Conservation (phyloP, 2,113 vertebrate genomes). For the Eublepharis macularius region DNA sequence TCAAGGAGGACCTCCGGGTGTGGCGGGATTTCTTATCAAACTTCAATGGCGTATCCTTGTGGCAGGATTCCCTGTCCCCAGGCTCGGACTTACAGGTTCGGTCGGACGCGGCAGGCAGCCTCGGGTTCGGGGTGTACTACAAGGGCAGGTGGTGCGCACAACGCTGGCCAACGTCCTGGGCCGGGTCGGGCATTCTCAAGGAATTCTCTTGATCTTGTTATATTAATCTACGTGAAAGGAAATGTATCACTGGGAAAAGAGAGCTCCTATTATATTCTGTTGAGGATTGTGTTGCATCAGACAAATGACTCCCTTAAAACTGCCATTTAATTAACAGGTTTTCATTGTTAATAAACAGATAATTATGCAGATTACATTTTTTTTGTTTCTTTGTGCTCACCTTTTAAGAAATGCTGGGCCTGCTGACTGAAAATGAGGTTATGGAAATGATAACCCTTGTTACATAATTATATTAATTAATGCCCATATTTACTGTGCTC, state of each 20-base stretch:
- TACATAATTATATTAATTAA: neutral
- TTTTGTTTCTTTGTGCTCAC: constrained; percentile 3
- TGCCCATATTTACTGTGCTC: neutral
- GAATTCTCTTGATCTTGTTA: constrained; percentile 4
- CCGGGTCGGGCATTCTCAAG: no score
- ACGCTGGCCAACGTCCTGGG: no score
- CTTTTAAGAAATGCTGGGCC: neutral
- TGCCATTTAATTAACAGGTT: constrained; percentile 2
- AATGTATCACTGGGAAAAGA: neutral
- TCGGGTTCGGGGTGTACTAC: no score
- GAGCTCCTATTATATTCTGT: neutral
- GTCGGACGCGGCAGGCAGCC: no score
- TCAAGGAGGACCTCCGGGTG: no score
- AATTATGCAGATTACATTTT: neutral
- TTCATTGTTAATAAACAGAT: constrained; percentile 18
- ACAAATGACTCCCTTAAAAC: neutral
- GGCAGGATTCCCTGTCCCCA: no score
- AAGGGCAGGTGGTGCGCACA: no score
- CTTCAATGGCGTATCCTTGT: no score
- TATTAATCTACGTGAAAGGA: neutral
- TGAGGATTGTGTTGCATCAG: neutral
- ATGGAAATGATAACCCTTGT: neutral
- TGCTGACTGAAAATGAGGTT: neutral
- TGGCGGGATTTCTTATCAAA: no score
- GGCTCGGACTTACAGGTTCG: no score